Conservation (phyloP, 1,140 invertebrate genomes). For the Brachionus rubens region DNA sequence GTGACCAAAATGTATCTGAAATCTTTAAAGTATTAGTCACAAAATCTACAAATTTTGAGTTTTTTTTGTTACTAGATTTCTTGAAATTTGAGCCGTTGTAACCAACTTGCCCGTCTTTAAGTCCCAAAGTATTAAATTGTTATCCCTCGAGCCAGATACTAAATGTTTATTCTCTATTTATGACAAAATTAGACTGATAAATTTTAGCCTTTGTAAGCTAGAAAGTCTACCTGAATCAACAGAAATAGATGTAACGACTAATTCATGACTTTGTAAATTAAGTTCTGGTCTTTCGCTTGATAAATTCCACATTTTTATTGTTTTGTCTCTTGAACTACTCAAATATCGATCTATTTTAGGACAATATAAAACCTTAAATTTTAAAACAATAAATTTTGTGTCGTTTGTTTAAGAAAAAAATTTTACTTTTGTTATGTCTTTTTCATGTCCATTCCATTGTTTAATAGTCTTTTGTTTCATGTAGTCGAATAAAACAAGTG, state of each 20-base stretch:
- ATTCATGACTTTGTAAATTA: constrained; percentile 52
- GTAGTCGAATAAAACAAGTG: constrained; percentile 53
- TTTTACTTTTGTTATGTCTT: constrained; percentile 54
- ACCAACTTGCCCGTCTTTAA: constrained; percentile 53
- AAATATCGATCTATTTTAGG: constrained; percentile 50
- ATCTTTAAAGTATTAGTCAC: constrained; percentile 53
- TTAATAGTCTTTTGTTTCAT: constrained; percentile 50
- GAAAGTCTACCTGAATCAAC: constrained; percentile 50
- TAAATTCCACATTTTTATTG: constrained; percentile 53
- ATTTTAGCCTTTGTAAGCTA: background rate
- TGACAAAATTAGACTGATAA: background rate
- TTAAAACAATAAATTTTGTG: background rate
- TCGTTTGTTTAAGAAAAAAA: too few relatives aligned
- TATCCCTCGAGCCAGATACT: constrained; percentile 57
- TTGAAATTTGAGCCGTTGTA: constrained; percentile 52
- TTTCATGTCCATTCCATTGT: constrained; percentile 53
- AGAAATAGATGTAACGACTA: constrained; percentile 55
- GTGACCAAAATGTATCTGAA: constrained; percentile 56
- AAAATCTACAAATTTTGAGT: constrained; percentile 7
- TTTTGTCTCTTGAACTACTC: constrained; percentile 56
- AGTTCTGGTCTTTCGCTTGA: constrained; percentile 48
- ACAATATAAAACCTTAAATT: constrained; percentile 53
- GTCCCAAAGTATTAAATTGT: constrained; percentile 56
- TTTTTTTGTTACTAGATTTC: constrained; percentile 53
- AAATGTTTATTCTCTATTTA: constrained; percentile 53